A percentile compares a stretch with the other conserved stretches of the same genome.
Evolutionary conservation across 1,140 invertebrate genomes (phyloP).

Genomic region (Ectropis grisescens): DNA sequence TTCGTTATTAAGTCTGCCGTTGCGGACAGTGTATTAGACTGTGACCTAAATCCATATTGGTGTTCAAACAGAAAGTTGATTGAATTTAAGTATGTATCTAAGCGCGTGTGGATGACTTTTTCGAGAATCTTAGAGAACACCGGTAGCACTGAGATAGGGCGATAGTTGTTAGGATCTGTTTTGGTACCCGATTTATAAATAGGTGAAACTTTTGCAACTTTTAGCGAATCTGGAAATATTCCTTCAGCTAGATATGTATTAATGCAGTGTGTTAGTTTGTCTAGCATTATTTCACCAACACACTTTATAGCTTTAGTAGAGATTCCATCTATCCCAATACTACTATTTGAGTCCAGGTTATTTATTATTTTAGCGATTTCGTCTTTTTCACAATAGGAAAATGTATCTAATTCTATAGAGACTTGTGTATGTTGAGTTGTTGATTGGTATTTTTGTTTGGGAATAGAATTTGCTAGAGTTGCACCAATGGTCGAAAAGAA

Average conservation of each 20-base stretch:
- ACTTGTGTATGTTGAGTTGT: too few species aligned
- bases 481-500: too few species aligned
- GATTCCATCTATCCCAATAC: conserved; percentile 5
- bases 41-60: not conserved
- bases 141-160: conserved; percentile 1
- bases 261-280: conserved; percentile 1
- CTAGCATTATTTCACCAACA: not conserved
- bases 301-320: conserved; percentile 4
- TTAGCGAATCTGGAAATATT: conserved; percentile 1
- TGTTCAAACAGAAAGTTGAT: not conserved
- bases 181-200: conserved; percentile 4
- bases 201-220: conserved; percentile 3
- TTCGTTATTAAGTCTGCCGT: not conserved
- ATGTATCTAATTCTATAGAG: conserved; percentile 1
- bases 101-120: not conserved
- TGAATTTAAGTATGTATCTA: not conserved
- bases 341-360: not conserved
- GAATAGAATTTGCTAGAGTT: too few species aligned
- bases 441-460: too few species aligned
- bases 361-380: conserved; percentile 6
- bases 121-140: conserved; percentile 2
- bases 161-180: conserved; percentile 3
- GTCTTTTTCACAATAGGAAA: too few species aligned
- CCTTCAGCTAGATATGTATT: not conserved
- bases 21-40: conserved; percentile 3